Evolutionary conservation across 2,113 vertebrate species (phyloP).

Genomic region (Phaethornis superciliosus): DNA sequence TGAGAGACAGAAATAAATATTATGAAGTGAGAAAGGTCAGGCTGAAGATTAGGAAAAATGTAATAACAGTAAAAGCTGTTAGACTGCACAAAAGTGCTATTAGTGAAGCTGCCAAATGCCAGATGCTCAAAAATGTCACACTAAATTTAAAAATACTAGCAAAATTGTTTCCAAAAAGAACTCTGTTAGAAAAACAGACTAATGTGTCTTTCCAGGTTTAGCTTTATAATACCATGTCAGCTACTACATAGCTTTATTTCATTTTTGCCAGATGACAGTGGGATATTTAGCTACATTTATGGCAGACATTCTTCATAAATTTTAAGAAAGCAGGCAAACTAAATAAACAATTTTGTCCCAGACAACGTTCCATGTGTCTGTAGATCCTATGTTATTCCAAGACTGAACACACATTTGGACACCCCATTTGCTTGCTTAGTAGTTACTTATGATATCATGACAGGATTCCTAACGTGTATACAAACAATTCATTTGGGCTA

Average conservation of each 20-base stretch:
- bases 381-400: neutral
- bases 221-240: neutral
- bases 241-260: neutral
- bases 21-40: slow-evolving; percentile 54
- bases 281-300: slow-evolving; percentile 11
- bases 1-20: slow-evolving; percentile 49
- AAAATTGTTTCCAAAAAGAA: neutral
- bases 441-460: neutral
- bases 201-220: neutral
- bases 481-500: neutral
- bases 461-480: neutral
- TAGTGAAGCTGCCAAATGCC: slow-evolving; percentile 7
- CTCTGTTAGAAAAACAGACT: neutral
- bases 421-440: neutral
- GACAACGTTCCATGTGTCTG: neutral
- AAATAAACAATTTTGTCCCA: slow-evolving; percentile 10
- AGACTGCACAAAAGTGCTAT: neutral
- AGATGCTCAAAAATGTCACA: slow-evolving; percentile 11
- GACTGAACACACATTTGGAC: neutral
- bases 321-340: slow-evolving; percentile 20
- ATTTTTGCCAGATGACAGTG: neutral
- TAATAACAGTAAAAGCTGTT: neutral
- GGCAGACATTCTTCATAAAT: neutral
- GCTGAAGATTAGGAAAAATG: slow-evolving; percentile 20
- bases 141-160: neutral